phyloP scores from a whole-genome alignment of 2,888 invertebrate species.

The Ophion costatus region DNA sequence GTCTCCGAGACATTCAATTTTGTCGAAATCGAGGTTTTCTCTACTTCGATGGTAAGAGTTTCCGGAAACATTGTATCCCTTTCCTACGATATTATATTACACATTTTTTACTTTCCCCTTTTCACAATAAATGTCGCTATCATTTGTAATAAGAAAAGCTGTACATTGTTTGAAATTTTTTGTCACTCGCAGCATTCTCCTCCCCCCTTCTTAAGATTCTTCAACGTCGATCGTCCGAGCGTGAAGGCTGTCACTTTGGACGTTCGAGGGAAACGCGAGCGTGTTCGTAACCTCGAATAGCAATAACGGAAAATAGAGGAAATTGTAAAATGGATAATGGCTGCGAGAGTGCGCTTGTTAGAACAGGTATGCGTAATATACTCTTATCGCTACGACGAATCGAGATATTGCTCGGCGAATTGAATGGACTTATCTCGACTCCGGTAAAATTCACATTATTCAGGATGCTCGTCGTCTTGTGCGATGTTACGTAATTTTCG shows the following conservation, averaged over 20 bases:
- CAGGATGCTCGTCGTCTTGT: neutral
- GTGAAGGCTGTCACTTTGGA: constrained; percentile 48
- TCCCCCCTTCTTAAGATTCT: constrained; percentile 5
- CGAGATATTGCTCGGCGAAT: neutral
- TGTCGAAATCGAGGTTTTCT: constrained; percentile 17
- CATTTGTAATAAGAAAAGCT: constrained; percentile 27
- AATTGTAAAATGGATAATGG: constrained; percentile 67
- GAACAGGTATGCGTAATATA: constrained; percentile 68
- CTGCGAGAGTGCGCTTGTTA: constrained; percentile 70
- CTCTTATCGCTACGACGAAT: neutral
- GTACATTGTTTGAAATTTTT: constrained; percentile 9
- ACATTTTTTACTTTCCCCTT: constrained; percentile 43
- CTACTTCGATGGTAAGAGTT: constrained; percentile 45
- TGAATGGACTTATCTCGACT: neutral
- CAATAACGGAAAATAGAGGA: constrained; percentile 17
- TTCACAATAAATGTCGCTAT: constrained; percentile 55
- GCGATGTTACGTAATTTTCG: neutral
- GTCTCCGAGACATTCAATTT: constrained; percentile 3
- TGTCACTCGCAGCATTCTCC: neutral
- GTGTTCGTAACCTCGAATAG: constrained; percentile 59
- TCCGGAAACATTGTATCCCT: neutral
- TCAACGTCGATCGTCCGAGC: constrained; percentile 22
- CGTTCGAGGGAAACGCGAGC: constrained; percentile 20
- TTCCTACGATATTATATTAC: neutral
- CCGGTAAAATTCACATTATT: constrained; percentile 18